Evolutionary conservation across 2,888 invertebrate species (phyloP), one percentile per base, ranked within the genome.

Genomic region (Dichetophora obliterata): DNA sequence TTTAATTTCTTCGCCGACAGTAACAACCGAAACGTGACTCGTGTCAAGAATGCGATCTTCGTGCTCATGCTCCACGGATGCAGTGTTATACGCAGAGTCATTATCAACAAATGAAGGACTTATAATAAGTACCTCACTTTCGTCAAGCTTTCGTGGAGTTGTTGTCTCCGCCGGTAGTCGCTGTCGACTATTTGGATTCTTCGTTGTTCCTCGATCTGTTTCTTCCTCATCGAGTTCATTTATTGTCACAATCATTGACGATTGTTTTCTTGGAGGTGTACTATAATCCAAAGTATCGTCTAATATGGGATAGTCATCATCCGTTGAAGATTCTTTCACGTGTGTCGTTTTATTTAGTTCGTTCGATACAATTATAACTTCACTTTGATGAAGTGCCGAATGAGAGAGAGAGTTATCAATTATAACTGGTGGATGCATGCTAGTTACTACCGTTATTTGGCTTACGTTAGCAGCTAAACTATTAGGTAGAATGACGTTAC

Each of bases 21-120:
- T 95, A 79, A 97, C 96, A 77, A 97, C 96, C 0, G 96, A 96
- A 75, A 97, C 96, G 90, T 97, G 96, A 86, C 96, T 96, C 81
- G 95, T 96, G 88, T 96, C 96, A 88, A 92, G 83, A 34, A 90
- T 82, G 37, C 80, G 80, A 52, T 84, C 83, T 70, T 81, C 82
- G 70, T 86, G 84, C 57, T 85, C 84, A 73, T 82, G 80, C 73
- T 84, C 85, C 70, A 84, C 87, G 19, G 83, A 88, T 6, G 88
- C 86, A 3, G 88, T 88, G 75, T 88, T 86, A 19, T 93, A 91
- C 0, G 93, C 93, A 0, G 93, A 93, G 85, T 94, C 93, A 66
- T 92, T 91, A 65, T 92, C 91, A 69, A 92, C 91, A 78, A 90
- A 90, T 72, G 93, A 93, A 11, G 95, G 94, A 82, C 94, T 95